phyloP scores from a whole-genome alignment of 2,797 vertebrate genomes.

The Eulemur mongoz region DNA sequence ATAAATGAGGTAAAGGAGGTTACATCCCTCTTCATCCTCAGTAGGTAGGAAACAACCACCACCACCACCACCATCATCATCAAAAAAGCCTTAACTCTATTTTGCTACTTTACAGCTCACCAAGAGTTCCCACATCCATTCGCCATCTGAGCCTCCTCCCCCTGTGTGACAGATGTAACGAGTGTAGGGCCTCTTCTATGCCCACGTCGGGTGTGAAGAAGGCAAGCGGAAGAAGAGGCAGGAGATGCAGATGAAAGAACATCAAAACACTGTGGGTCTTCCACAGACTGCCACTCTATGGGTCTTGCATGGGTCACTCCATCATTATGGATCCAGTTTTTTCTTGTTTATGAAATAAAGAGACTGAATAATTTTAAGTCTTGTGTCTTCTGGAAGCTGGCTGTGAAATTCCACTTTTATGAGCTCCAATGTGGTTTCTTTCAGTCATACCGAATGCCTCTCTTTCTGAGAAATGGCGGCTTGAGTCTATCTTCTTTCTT shows the following conservation, averaged over 20 bases:
- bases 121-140: not conserved
- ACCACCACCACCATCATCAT: not conserved
- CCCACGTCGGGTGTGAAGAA: not conserved
- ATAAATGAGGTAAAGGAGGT: not conserved
- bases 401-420: not conserved
- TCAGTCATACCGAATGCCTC: not conserved
- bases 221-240: not conserved
- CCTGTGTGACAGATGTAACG: not conserved
- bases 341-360: conserved; percentile 17
- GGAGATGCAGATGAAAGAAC: not conserved
- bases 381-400: not conserved
- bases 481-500: not conserved
- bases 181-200: not conserved
- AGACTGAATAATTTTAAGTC: not conserved
- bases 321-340: not conserved
- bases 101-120: not conserved
- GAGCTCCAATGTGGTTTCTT: not conserved
- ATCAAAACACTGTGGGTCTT: not conserved
- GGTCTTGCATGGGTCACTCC: not conserved
- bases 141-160: not conserved
- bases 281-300: not conserved
- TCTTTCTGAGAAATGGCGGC: not conserved
- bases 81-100: not conserved
- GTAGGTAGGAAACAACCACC: not conserved
- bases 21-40: not conserved